Conservation (phyloP, 2,113 vertebrate species). For the Xiphophorus maculatus region DNA sequence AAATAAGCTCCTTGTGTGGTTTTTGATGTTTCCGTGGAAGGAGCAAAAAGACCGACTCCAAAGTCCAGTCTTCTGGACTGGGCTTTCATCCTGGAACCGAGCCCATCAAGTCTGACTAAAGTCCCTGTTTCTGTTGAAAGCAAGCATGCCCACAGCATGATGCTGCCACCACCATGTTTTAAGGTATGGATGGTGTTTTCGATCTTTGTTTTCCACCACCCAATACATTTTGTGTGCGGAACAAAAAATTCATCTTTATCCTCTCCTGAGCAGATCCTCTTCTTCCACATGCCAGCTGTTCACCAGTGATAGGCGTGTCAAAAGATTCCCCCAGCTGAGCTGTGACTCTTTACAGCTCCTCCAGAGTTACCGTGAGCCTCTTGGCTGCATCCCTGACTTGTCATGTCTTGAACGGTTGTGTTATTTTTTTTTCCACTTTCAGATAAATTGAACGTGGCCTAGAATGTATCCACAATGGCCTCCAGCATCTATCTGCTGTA, state of each 20-base stretch:
- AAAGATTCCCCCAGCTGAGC: not conserved
- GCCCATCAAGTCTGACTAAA: not conserved
- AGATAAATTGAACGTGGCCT: too few species aligned
- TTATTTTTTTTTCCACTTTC: too few species aligned
- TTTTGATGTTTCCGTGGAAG: not conserved
- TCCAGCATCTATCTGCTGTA: not conserved
- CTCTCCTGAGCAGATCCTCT: not conserved
- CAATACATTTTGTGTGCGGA: too few species aligned
- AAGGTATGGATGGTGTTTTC: too few species aligned
- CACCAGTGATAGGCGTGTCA: not conserved
- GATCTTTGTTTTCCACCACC: too few species aligned
- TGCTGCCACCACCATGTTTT: not conserved
- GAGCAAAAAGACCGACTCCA: not conserved
- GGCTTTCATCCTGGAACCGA: not conserved
- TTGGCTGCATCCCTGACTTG: too few species aligned
- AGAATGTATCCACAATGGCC: too few species aligned
- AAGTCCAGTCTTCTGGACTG: not conserved
- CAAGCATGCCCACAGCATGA: not conserved
- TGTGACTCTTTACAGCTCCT: not conserved
- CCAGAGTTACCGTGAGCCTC: not conserved
- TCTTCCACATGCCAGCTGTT: not conserved
- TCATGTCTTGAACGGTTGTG: too few species aligned
- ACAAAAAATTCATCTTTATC: not conserved
- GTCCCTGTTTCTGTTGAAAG: not conserved
- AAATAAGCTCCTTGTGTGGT: slow-evolving; percentile 48